These are phyloP conservation scores for Centropristis striata DNA, from an alignment of 2,113 vertebrate genomes.

Conservation along the genomic window DNA sequence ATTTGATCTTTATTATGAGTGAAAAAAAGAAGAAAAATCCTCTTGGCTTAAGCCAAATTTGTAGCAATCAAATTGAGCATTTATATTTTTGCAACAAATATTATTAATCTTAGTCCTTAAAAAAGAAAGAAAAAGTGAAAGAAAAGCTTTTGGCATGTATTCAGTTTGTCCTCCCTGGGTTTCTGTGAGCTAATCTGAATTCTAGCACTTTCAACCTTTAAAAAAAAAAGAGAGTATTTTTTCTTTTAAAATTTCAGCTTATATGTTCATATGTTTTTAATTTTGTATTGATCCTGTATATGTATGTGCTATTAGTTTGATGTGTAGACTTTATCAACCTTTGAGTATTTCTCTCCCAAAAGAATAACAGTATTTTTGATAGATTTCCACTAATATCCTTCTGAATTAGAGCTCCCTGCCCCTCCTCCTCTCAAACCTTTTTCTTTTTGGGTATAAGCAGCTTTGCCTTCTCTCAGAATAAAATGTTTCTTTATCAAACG, in stretches of 20 bases:
- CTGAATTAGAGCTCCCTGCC: slow-evolving; percentile 44
- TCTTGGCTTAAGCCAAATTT: slow-evolving; percentile 66
- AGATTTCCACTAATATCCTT: slow-evolving; percentile 84
- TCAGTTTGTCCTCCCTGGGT: slow-evolving; percentile 88
- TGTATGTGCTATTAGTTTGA: slow-evolving; percentile 88
- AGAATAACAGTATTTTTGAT: slow-evolving; percentile 89
- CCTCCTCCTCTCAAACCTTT: slow-evolving; percentile 6
- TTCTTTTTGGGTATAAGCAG: slow-evolving; percentile 36
- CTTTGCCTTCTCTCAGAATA: slow-evolving; percentile 57
- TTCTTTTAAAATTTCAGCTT: slow-evolving; percentile 84
- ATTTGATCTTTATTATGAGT: slow-evolving; percentile 47
- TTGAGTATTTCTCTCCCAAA: slow-evolving; percentile 84
- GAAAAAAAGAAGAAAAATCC: slow-evolving; percentile 46
- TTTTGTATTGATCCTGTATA: slow-evolving; percentile 87
- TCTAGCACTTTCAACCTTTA: slow-evolving; percentile 90
- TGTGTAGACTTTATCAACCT: slow-evolving; percentile 85
- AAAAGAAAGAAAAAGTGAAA: slow-evolving; percentile 11
- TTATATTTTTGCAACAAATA: slow-evolving; percentile 66
- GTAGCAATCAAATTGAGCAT: slow-evolving; percentile 76
- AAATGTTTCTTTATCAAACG: slow-evolving; percentile 48
- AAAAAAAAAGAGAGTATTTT: slow-evolving; percentile 85
- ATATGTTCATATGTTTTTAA: slow-evolving; percentile 84
- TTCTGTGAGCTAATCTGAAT: slow-evolving; percentile 89
- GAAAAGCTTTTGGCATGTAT: slow-evolving; percentile 77
- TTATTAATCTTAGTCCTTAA: slow-evolving; percentile 42